Evolutionary conservation across 1,140 invertebrate genomes (phyloP).

Genomic region (Dendroctonus ponderosae): DNA sequence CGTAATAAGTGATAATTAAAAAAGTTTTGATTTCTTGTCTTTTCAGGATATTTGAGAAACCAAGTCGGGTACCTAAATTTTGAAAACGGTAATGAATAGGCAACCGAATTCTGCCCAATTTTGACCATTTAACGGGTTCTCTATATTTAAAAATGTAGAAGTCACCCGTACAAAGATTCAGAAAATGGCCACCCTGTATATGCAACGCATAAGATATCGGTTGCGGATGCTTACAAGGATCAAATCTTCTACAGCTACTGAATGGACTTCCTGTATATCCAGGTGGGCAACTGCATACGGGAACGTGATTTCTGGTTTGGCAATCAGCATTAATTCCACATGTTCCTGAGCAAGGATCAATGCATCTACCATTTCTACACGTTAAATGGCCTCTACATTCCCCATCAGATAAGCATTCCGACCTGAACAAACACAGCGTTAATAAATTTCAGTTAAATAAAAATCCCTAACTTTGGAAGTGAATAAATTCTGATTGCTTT

Average conservation of each 20-base stretch:
- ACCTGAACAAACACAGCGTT: slow-evolving; percentile 42
- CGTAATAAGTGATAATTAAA: too few species aligned
- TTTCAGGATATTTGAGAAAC: too few species aligned
- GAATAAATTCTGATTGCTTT: too few species aligned
- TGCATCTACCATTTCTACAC: slow-evolving; percentile 60
- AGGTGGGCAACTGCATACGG: slow-evolving; percentile 64
- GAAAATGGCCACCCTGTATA: too few species aligned
- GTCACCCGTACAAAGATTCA: too few species aligned
- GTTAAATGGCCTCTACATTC: slow-evolving; percentile 53
- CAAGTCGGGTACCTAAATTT: too few species aligned
- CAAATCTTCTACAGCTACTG: slow-evolving; percentile 53
- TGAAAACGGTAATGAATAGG: too few species aligned
- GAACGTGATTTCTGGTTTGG: slow-evolving; percentile 59
- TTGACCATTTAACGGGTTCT: too few species aligned
- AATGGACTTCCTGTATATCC: slow-evolving; percentile 66
- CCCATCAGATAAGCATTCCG: slow-evolving; percentile 61
- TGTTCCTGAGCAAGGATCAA: slow-evolving; percentile 59
- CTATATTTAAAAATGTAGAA: too few species aligned
- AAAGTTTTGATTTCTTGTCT: too few species aligned
- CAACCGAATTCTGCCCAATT: too few species aligned
- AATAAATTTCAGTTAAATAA: not conserved
- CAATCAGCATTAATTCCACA: slow-evolving; percentile 67
- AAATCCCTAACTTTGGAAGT: not conserved
- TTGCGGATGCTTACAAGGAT: slow-evolving; percentile 57
- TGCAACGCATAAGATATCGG: too few species aligned